Conservation (phyloP, 2,888 invertebrate genomes). For the Gibbula magus region DNA sequence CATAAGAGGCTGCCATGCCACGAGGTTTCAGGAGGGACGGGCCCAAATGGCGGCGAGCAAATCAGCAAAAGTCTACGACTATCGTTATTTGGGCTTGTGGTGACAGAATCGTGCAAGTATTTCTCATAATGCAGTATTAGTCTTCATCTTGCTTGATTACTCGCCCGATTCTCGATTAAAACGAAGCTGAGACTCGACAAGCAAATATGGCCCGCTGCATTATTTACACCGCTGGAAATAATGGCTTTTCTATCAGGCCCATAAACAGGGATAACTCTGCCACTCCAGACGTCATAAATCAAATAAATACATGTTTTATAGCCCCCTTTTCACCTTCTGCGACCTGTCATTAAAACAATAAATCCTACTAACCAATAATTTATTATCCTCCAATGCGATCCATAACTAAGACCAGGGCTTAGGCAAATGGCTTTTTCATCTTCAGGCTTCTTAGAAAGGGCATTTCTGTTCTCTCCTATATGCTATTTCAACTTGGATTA, state of each 20-base stretch:
- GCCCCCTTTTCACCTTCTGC: constrained; percentile 26
- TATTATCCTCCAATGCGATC: constrained; percentile 26
- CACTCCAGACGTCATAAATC: constrained; percentile 25
- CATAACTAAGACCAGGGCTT: constrained; percentile 29
- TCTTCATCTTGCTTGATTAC: constrained; percentile 20
- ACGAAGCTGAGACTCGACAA: background rate
- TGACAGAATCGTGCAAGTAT: background rate
- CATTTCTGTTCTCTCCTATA: constrained; percentile 19
- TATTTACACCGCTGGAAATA: constrained; percentile 31
- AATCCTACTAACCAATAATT: constrained; percentile 32
- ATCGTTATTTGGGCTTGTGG: constrained; percentile 2
- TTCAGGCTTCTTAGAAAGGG: constrained; percentile 12
- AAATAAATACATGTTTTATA: constrained; percentile 24
- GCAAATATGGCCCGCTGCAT: constrained; percentile 11
- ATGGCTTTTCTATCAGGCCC: constrained; percentile 26
- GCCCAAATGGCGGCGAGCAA: background rate
- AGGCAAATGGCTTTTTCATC: constrained; percentile 34
- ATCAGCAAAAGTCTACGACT: constrained; percentile 9
- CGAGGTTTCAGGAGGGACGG: background rate
- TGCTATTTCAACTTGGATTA: background rate
- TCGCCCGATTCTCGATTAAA: constrained; percentile 16
- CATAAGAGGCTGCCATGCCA: background rate
- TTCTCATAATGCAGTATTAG: constrained; percentile 18
- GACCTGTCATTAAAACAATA: constrained; percentile 33
- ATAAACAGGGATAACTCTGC: constrained; percentile 31